Conservation (phyloP, 2,797 vertebrate species). For the Botia almorhae region DNA sequence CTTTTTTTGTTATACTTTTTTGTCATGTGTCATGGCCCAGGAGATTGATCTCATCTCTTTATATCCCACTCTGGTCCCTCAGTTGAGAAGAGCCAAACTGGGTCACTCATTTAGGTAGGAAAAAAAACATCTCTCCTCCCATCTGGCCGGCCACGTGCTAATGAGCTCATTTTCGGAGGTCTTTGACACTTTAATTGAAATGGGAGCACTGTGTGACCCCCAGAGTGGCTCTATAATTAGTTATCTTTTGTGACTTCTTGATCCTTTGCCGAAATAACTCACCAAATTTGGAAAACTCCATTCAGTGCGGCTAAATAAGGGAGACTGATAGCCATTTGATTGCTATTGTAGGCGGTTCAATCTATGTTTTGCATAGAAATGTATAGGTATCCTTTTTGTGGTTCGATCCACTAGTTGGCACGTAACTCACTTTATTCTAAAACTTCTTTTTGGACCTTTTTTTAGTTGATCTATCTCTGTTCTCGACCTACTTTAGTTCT, state of each 20-base stretch:
- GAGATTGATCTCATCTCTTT: constrained; percentile 46
- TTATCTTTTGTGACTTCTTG: constrained; percentile 43
- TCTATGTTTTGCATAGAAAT: neutral
- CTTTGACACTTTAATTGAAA: constrained; percentile 60
- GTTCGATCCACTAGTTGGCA: neutral
- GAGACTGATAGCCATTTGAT: constrained; percentile 4
- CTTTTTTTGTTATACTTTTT: constrained; percentile 18
- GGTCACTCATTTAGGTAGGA: constrained; percentile 59
- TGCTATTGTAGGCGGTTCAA: constrained; percentile 9
- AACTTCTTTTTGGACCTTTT: constrained; percentile 7
- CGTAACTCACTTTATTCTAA: neutral
- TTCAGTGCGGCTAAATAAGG: neutral
- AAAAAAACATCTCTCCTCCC: constrained; percentile 58
- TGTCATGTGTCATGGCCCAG: constrained; percentile 47
- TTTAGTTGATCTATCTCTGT: constrained; percentile 21
- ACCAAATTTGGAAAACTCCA: constrained; percentile 16
- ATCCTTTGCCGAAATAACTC: constrained; percentile 50
- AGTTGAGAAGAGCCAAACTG: constrained; percentile 51
- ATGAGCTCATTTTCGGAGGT: constrained; percentile 66
- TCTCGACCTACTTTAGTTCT: constrained; percentile 39
- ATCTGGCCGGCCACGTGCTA: constrained; percentile 64
- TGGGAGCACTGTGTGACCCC: constrained; percentile 48
- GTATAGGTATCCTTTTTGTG: neutral
- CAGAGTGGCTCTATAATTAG: constrained; percentile 58
- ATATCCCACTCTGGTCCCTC: constrained; percentile 39